Conservation (phyloP, 2,888 invertebrate genomes). For the Noctua janthina region DNA sequence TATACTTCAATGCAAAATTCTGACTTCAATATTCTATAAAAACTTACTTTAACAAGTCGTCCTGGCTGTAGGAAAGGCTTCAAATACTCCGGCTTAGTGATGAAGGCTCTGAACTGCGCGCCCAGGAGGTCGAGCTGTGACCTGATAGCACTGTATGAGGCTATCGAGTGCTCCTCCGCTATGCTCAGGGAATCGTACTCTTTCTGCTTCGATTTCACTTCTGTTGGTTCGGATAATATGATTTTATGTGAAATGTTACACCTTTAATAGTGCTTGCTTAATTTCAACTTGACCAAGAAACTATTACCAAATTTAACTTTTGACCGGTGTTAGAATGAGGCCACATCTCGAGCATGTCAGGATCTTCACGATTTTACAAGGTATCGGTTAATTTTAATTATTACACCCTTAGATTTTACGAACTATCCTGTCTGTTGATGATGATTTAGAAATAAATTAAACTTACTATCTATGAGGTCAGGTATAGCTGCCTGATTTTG, state of each 20-base stretch:
- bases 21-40: neutral
- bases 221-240: constrained; percentile 79
- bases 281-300: neutral
- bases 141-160: constrained; percentile 96
- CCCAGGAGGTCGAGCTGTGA: constrained; percentile 94
- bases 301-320: neutral
- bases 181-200: constrained; percentile 92
- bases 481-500: constrained; percentile 99
- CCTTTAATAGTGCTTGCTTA: neutral
- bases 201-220: constrained; percentile 92
- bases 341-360: neutral
- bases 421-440: neutral
- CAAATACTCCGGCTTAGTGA: constrained; percentile 96
- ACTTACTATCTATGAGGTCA: constrained; percentile 95
- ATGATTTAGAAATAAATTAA: neutral
- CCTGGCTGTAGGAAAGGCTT: constrained; percentile 99
- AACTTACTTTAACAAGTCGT: constrained; percentile 95
- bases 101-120: constrained; percentile 93
- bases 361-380: neutral
- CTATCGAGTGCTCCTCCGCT: constrained; percentile 93
- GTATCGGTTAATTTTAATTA: neutral
- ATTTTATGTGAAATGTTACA: neutral
- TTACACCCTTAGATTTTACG: neutral
- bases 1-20: neutral
- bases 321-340: neutral